Base-by-base conservation (phyloP, 2,888 invertebrate species). In the Pinctada fucata region DNA sequence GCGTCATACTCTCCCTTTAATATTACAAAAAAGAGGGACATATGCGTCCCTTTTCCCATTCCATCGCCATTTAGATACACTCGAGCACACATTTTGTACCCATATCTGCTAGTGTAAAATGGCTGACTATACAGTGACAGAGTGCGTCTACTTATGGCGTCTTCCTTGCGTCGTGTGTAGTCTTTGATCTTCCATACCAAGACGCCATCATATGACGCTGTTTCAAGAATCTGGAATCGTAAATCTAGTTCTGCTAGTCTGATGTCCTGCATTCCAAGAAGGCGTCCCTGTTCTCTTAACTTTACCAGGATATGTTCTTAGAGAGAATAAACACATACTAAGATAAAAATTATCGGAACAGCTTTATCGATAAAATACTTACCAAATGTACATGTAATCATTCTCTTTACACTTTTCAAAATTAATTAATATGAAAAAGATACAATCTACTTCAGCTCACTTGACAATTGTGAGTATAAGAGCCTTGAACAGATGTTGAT, bases 51-150 rank as follows among this genome's bases (percentile, higher is more conserved):
- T 72, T 90, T 90, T 16, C 91, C 92, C 84, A 90, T 88, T 3
- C 91, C 91, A 79, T 91, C 92, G 3, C 92, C 92, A 79, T 92
- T 92, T 47, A 91, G 82, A 72, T 92, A 92, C 2, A 91, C 87
- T 50, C 91, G 80, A 2, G 89, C 90, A 85, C 92, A 91, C 91
- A 91, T 91, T 78, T 91, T 91, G 83, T 92, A 92, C 0, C 91
- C 91, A 82, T 86, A 87, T 16, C 89, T 83, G 65, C 87, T 85
- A 0, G 90, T 89, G 78, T 91, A 91, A 83, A 91, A 92, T 2
- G 91, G 91, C 82, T 90, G 91, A 70, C 91, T 91, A 83, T 91
- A 91, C 50, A 91, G 79, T 0, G 90, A 91, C 52, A 89, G 79
- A 1, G 88, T 89, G 10, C 85, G 82, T 0, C 90, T 90, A 49